Percentiles rank a stretch among this genome's conserved stretches.
phyloP scores from a whole-genome alignment of 2,888 invertebrate genomes.

The Eubasilissa splendida region DNA sequence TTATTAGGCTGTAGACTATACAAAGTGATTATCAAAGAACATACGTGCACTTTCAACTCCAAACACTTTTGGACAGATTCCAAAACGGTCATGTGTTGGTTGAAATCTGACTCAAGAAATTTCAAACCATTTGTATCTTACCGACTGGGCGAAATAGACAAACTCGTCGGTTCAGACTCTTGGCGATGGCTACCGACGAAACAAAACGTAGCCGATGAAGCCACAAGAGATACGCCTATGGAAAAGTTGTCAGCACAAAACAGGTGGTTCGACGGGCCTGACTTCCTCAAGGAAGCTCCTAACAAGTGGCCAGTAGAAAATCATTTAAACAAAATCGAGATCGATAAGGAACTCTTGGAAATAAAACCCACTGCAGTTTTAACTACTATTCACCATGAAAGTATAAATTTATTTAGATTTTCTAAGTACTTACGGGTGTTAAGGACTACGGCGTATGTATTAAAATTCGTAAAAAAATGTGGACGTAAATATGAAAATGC shows the following conservation, averaged over 20 bases:
- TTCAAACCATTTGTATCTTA: conserved; percentile 59
- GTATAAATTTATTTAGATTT: background rate
- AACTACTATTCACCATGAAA: background rate
- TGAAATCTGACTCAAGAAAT: conserved; percentile 58
- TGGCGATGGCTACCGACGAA: conserved; percentile 43
- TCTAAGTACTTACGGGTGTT: background rate
- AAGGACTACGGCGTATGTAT: conserved; percentile 5
- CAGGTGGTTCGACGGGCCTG: conserved; percentile 26
- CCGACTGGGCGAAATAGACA: conserved; percentile 47
- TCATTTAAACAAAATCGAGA: background rate
- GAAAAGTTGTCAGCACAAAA: background rate
- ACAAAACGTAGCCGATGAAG: conserved; percentile 45
- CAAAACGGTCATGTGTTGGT: conserved; percentile 59
- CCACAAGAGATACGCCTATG: conserved; percentile 45
- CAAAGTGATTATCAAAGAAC: conserved; percentile 1
- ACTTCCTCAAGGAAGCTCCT: background rate
- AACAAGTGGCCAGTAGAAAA: background rate
- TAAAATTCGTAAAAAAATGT: conserved; percentile 8
- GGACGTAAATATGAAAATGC: background rate
- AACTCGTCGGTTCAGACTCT: background rate
- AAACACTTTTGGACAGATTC: conserved; percentile 60
- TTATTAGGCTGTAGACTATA: conserved; percentile 1
- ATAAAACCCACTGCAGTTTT: background rate
- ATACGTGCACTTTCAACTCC: background rate
- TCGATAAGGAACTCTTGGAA: background rate